A percentile compares a stretch with the other conserved stretches of the same genome.
Conservation (phyloP, 2,888 invertebrate genomes). For the Eristalis pertinax region DNA sequence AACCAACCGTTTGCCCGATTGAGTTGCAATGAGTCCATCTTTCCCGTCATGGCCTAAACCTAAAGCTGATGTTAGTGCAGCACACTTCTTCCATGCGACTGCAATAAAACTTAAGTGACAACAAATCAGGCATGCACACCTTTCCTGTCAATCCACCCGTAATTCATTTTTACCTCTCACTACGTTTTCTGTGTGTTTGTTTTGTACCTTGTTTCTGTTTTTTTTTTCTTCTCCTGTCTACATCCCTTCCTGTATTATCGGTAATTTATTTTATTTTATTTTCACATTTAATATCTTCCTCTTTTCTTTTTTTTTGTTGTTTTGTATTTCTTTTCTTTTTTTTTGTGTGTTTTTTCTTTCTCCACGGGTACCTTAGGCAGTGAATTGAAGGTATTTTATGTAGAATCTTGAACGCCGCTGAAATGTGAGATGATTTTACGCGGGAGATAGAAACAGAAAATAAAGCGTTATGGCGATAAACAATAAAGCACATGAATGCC, state of each 20-base stretch:
- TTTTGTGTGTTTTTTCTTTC: not conserved
- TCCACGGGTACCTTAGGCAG: slow-evolving; percentile 13
- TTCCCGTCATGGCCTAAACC: not conserved
- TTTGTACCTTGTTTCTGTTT: slow-evolving; percentile 3
- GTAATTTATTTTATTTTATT: slow-evolving; percentile 3
- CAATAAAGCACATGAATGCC: not conserved
- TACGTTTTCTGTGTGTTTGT: not conserved
- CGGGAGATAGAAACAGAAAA: not conserved
- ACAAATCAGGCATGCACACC: not conserved
- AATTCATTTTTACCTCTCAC: not conserved
- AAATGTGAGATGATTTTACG: slow-evolving; percentile 36
- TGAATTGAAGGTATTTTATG: slow-evolving; percentile 10
- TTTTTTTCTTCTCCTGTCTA: not conserved
- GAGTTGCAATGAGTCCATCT: not conserved
- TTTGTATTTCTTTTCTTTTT: not conserved
- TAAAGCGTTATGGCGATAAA: not conserved
- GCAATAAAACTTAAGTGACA: not conserved
- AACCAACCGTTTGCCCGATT: not conserved
- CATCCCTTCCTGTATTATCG: slow-evolving; percentile 4
- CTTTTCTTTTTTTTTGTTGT: not conserved
- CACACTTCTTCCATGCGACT: not conserved
- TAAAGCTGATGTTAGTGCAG: not conserved
- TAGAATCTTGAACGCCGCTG: slow-evolving; percentile 21
- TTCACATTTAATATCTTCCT: slow-evolving; percentile 8
- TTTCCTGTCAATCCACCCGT: slow-evolving; percentile 5